These are phyloP conservation scores for Bufo gargarizans DNA, from an alignment of 2,113 vertebrate species.

Conservation along the genomic window DNA sequence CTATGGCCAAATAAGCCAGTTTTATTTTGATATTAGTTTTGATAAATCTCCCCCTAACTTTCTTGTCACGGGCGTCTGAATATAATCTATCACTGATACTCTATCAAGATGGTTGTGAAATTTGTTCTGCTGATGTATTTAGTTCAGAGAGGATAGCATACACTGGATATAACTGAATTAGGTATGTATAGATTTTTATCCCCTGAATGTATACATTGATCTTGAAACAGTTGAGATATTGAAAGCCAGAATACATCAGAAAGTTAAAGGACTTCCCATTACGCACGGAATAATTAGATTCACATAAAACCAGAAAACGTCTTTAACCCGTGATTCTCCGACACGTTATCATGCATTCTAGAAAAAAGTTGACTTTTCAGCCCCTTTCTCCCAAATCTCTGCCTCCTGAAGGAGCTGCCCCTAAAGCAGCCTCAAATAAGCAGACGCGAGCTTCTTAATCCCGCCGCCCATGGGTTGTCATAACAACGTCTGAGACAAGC, in stretches of 20 bases:
- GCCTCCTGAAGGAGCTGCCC: slow-evolving; percentile 59
- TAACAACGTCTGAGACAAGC: slow-evolving; percentile 90
- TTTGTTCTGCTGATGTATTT: no score
- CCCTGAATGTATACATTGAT: not conserved
- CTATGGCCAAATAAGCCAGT: no score
- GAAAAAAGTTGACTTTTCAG: not conserved
- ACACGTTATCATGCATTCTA: not conserved
- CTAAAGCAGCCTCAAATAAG: slow-evolving; percentile 41
- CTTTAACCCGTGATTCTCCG: not conserved
- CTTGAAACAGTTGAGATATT: no score
- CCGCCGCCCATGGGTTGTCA: slow-evolving; percentile 77
- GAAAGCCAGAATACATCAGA: not conserved
- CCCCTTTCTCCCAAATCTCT: slow-evolving; percentile 20
- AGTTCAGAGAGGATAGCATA: no score
- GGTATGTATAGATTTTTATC: not conserved
- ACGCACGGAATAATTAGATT: not conserved
- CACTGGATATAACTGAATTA: no score
- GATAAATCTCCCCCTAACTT: no score
- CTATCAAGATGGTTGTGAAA: no score
- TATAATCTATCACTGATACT: no score
- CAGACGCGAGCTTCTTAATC: slow-evolving; percentile 68
- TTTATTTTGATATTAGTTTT: no score
- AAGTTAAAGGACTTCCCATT: not conserved
- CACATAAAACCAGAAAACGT: not conserved
- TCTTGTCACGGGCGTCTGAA: no score